Evolutionary conservation across 2,888 invertebrate species (phyloP), one percentile per base, ranked within the genome.

Genomic region (Uropetala carovei): DNA sequence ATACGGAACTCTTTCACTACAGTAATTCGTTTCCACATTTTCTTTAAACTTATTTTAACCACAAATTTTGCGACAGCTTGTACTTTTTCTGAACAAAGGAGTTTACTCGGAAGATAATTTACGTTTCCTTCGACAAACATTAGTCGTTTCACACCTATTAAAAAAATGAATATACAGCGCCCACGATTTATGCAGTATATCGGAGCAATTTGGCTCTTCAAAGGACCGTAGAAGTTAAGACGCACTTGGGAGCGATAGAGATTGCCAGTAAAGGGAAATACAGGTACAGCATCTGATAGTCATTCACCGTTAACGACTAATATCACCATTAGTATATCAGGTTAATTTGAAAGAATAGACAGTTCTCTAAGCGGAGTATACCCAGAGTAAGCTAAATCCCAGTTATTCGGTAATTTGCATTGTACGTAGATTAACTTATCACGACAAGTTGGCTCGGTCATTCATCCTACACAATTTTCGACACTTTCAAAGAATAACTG

Each of bases 271-370:
- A 11, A 27, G 22, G 75, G 75, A 75, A 75, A 27, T 75, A 75
- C 75, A 75, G 75, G 75, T 75, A 75, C 75, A 75, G 75, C 27
- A 22, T 75, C 27, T 75, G 75, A 75, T 75, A 75, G 75, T 75
- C 75, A 43, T 43, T 43, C 43, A 43, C 43, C 10, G 10, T 27
- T 75, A 75, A 27, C 11, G 22, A 27, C 27, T 75, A 75, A 75
- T 75, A 75, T 75, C 75, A 75, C 75, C 22, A 75, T 75, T 43
- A 43, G 27, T 75, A 27, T 14, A 75, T 75, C 75, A 75, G 75
- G 75, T 75, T 3, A 75, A 27, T 75, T 75, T 75, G 75, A 75
- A 75, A 75, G 75, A 75, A 27, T 75, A 75, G 75, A 75, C 22
- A 75, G 27, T 27, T 11, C 13, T 22, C 75, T 75, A 43, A 43